Conservation (phyloP, 2,888 invertebrate species). For the Heliothis peltigera region DNA sequence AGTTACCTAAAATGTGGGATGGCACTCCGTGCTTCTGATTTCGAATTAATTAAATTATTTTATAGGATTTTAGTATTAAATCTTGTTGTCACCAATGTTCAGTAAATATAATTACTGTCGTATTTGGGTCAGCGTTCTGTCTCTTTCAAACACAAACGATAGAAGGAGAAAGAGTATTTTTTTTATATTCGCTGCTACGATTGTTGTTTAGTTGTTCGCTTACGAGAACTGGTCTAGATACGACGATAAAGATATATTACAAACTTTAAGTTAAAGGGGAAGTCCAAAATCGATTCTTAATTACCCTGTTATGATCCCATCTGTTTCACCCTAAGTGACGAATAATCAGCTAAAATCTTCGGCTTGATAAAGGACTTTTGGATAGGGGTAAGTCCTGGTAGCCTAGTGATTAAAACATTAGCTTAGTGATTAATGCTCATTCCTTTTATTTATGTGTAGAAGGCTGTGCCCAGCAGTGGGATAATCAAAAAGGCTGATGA, state of each 20-base stretch:
- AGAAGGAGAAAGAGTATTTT: too few species aligned
- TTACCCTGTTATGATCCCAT: slow-evolving; percentile 9
- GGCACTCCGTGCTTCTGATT: slow-evolving; percentile 23
- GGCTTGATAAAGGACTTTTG: slow-evolving; percentile 3
- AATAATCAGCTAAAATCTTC: slow-evolving; percentile 34
- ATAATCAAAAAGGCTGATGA: too few species aligned
- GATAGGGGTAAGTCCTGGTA: too few species aligned
- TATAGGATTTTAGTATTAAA: slow-evolving; percentile 3
- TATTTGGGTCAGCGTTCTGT: neutral
- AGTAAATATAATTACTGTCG: neutral
- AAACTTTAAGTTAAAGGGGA: neutral
- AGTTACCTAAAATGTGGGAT: slow-evolving; percentile 24
- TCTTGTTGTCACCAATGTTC: neutral
- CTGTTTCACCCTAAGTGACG: slow-evolving; percentile 4
- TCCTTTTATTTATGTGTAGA: too few species aligned
- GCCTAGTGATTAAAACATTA: too few species aligned
- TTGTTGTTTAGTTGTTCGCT: too few species aligned
- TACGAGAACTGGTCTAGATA: neutral
- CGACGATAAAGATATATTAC: neutral
- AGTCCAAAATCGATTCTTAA: slow-evolving; percentile 17
- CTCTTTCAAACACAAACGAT: neutral
- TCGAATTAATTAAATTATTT: slow-evolving; percentile 36
- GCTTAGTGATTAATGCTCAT: too few species aligned
- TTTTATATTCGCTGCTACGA: too few species aligned
- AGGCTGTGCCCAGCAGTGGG: too few species aligned